A percentile compares a stretch with the other conserved stretches of the same genome.
Conservation (phyloP, 2,797 vertebrate genomes). For the Fringilla coelebs region DNA sequence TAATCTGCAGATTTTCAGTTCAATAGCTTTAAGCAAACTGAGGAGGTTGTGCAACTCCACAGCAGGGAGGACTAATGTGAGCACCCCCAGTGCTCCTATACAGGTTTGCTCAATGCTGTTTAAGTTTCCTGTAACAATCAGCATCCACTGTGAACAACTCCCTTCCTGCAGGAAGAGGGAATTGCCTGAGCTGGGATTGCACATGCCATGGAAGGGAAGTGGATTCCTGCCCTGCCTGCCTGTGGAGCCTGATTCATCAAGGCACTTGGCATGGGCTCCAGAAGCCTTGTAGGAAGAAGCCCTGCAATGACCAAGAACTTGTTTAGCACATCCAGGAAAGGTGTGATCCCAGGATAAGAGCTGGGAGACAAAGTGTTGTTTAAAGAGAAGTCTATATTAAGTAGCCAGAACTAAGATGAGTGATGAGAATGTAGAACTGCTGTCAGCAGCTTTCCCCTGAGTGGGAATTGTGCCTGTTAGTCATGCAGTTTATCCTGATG, state of each 20-base stretch:
- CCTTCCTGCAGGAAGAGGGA: neutral
- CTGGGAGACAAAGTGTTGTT: neutral
- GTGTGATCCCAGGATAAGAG: neutral
- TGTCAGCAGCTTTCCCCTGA: neutral
- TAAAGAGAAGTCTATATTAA: neutral
- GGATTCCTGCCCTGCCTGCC: neutral
- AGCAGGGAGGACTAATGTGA: neutral
- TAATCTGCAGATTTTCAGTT: neutral
- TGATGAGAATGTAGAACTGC: neutral
- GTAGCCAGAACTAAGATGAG: neutral
- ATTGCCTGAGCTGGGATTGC: neutral
- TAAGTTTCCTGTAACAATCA: neutral
- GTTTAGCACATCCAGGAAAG: neutral
- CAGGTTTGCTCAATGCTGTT: neutral
- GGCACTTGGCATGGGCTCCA: neutral
- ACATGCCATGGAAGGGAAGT: neutral
- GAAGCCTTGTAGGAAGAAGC: neutral
- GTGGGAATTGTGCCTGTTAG: neutral
- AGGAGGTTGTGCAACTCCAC: neutral
- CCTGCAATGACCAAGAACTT: neutral
- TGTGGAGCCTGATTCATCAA: neutral
- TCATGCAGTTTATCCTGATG: slow-evolving; percentile 32
- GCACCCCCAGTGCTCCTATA: neutral
- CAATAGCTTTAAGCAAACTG: neutral
- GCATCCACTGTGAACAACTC: neutral